Evolutionary conservation across 2,113 vertebrate genomes (phyloP).

Genomic region (Archocentrus centrarchus): DNA sequence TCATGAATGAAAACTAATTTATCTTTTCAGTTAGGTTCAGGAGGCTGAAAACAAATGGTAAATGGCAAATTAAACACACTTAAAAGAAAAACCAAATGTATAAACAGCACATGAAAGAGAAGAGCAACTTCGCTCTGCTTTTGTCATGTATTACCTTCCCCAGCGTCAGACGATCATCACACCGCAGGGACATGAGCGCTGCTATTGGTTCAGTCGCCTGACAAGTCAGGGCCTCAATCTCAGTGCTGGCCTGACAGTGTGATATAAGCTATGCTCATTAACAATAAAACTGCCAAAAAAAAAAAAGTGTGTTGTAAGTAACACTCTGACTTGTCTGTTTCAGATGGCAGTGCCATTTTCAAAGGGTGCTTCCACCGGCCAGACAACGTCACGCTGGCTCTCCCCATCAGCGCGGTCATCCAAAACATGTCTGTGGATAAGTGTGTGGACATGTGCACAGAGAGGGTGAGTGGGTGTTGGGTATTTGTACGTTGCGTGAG

Average conservation of each 20-base stretch:
- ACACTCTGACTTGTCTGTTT: slow-evolving; percentile 41
- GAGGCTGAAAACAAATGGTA: not conserved
- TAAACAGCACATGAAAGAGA: not conserved
- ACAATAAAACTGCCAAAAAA: not conserved
- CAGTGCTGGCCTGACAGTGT: slow-evolving; percentile 16
- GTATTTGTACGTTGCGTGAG: not conserved
- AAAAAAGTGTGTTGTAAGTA: not conserved
- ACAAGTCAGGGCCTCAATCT: slow-evolving; percentile 39
- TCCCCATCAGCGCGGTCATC: slow-evolving; percentile 85
- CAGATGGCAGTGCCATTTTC: slow-evolving; percentile 95
- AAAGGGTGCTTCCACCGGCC: slow-evolving; percentile 94
- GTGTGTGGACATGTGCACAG: slow-evolving; percentile 95
- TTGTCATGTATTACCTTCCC: slow-evolving; percentile 7
- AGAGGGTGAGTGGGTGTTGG: slow-evolving; percentile 84
- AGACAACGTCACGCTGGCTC: slow-evolving; percentile 88
- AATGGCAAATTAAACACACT: not conserved
- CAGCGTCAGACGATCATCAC: slow-evolving; percentile 38
- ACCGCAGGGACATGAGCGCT: slow-evolving; percentile 23
- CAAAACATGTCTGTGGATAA: slow-evolving; percentile 95
- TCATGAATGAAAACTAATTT: not conserved
- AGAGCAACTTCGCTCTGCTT: not conserved
- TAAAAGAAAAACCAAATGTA: not conserved
- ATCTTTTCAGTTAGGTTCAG: not conserved
- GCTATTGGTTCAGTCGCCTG: slow-evolving; percentile 20
- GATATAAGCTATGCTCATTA: slow-evolving; percentile 39